Conservation (phyloP, 2,113 vertebrate genomes). For the Periophthalmus modestus region DNA sequence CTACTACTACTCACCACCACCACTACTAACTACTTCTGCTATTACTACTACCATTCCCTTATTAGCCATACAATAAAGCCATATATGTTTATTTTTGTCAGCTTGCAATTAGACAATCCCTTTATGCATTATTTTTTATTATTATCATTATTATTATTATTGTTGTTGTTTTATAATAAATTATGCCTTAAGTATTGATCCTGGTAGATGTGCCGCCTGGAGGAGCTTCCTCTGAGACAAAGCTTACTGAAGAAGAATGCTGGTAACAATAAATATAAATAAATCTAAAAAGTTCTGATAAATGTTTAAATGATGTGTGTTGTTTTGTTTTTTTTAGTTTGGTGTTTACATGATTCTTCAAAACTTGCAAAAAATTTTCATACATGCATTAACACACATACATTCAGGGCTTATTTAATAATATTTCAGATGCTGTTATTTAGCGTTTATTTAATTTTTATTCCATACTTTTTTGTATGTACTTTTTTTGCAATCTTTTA, state of each 20-base stretch:
- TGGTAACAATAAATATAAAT: too few species aligned
- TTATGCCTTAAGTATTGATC: background rate
- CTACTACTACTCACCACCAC: background rate
- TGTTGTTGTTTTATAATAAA: background rate
- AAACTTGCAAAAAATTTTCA: too few species aligned
- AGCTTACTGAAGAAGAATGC: constrained; percentile 10
- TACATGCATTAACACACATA: too few species aligned
- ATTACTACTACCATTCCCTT: too few species aligned
- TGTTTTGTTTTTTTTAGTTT: too few species aligned
- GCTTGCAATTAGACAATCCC: background rate
- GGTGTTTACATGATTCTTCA: background rate
- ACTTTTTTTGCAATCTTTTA: too few species aligned
- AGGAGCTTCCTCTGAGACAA: constrained; percentile 17
- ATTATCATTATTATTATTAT: background rate
- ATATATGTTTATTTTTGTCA: background rate
- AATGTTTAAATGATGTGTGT: constrained; percentile 2
- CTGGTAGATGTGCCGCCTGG: constrained; percentile 22
- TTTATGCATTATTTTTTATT: background rate
- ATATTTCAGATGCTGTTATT: too few species aligned
- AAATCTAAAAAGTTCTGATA: constrained; percentile 11
- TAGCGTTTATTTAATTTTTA: too few species aligned
- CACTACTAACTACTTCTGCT: background rate
- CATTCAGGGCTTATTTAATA: too few species aligned
- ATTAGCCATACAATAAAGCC: background rate
- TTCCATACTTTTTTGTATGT: too few species aligned